Base-by-base conservation (phyloP, 2,888 invertebrate genomes). In the Drosophila niveifrons region DNA sequence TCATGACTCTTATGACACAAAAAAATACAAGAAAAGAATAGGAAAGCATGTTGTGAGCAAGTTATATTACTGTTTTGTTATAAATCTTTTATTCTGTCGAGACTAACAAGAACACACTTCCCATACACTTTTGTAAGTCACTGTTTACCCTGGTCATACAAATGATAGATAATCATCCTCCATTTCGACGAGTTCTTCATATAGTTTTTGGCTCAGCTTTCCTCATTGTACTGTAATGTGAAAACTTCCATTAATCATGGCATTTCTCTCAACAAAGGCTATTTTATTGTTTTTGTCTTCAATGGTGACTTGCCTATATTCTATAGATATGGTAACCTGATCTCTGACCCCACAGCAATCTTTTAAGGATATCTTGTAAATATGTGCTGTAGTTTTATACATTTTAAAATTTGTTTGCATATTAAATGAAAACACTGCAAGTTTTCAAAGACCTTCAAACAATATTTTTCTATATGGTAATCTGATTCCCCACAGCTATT, bases 241-340 rank as follows among this genome's bases (percentile, higher is more conserved):
- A 31, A 31, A 28, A 29, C 31, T 51, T 43, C 43, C 59, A 61
- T 61, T 61, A 61, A 51, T 61, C 59, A 23, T 61, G 51, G 13
- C 18, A 23, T 61, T 44, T 31, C 9, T n/a, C 31, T 31, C 17
- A 48, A 58, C 17, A 39, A 58, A 41, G 8, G n/a, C 13, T 31
- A 59, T 41, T 43, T 59, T 50, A 15, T 31, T 39, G 23, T 47
- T 39, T 58, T 39, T 29, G 18, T 23, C 18, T 57, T 8, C 23
- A 2, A 28, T 36, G 28, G 28, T 9, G 57, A 15, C 11, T 47
- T 28, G 28, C 17, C 15, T 4, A 15, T 39, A 28, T 48, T 58
- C 57, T n/a, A 39, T 43, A 31, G 31, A 31, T 17, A 10, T 15
- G 41, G 43, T 10, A 43, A 55, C n/a, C 17, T 17, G 10, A 53